Conservation (phyloP, 2,797 vertebrate genomes). For the Ceyx erithaca region DNA sequence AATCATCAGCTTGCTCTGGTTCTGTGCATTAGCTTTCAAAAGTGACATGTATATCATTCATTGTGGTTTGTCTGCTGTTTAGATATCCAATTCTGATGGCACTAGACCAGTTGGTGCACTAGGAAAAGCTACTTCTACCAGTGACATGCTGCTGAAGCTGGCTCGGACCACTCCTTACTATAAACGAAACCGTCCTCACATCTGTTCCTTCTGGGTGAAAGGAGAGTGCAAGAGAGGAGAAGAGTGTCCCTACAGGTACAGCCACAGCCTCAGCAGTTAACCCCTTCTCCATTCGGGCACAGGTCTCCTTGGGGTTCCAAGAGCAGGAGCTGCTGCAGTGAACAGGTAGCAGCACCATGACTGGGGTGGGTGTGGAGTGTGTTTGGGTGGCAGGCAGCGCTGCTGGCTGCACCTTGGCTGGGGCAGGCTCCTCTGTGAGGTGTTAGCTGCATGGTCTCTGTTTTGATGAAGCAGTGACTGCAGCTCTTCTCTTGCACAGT, state of each 20-base stretch:
- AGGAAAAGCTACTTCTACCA: slow-evolving; percentile 93
- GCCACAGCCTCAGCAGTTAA: not conserved
- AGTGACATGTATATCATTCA: not conserved
- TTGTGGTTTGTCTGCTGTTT: not conserved
- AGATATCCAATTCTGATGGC: slow-evolving; percentile 96
- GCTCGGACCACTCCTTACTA: slow-evolving; percentile 98
- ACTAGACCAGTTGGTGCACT: slow-evolving; percentile 91
- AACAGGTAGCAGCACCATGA: rapidly evolving
- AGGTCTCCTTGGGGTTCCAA: not conserved
- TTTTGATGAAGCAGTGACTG: not conserved
- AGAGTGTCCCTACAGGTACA: slow-evolving; percentile 96
- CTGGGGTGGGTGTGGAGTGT: not conserved
- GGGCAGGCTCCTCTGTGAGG: not conserved
- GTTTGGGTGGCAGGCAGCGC: rapidly evolving
- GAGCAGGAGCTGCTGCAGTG: not conserved
- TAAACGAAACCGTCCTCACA: slow-evolving; percentile 97
- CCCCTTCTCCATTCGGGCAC: not conserved
- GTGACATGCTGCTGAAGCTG: slow-evolving; percentile 97
- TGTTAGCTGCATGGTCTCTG: not conserved
- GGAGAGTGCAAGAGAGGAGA: slow-evolving; percentile 98
- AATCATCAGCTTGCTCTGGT: not conserved
- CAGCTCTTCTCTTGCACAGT: not conserved
- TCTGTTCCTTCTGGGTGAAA: slow-evolving; percentile 99
- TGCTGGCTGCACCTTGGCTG: not conserved
- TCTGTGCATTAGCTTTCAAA: not conserved